These are phyloP conservation scores for Eristalinus sepulchralis DNA, from an alignment of 2,888 invertebrate genomes.

Conservation along the genomic window DNA sequence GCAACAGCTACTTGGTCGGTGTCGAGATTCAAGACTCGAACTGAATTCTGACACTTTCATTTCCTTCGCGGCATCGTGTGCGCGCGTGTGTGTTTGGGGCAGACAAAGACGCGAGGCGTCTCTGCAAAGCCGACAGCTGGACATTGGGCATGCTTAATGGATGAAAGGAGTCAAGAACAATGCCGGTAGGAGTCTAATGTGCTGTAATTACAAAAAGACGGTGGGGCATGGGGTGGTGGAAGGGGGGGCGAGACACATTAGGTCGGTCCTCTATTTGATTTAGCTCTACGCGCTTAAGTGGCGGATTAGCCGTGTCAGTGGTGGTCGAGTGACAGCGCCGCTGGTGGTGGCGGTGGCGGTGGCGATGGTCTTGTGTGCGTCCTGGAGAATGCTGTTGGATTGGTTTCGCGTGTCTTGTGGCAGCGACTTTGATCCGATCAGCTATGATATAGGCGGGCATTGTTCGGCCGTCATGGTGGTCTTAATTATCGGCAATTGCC, in stretches of 20 bases:
- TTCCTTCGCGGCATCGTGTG: background rate
- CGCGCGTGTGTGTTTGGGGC: constrained; percentile 2
- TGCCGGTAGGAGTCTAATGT: constrained; percentile 64
- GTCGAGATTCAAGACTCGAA: constrained; percentile 41
- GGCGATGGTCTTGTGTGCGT: background rate
- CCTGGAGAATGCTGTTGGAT: constrained; percentile 54
- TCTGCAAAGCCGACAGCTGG: constrained; percentile 61
- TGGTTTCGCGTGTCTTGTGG: constrained; percentile 50
- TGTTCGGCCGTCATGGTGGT: constrained; percentile 63
- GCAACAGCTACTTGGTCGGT: constrained; percentile 48
- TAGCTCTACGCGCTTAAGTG: constrained; percentile 63
- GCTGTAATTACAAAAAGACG: constrained; percentile 58
- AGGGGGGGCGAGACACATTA: background rate
- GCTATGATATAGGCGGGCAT: constrained; percentile 22
- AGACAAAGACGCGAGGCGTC: constrained; percentile 25
- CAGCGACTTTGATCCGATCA: constrained; percentile 44
- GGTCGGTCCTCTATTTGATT: constrained; percentile 44
- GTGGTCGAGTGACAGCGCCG: constrained; percentile 42
- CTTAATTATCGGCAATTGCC: constrained; percentile 62
- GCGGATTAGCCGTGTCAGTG: constrained; percentile 69
- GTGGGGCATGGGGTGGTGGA: background rate
- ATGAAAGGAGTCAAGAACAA: constrained; percentile 69
- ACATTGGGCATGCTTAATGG: constrained; percentile 66
- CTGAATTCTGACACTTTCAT: constrained; percentile 46
- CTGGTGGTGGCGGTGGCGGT: background rate